Evolutionary conservation across 2,113 vertebrate species (phyloP), one percentile per base, ranked within the genome.

Genomic region (Cephalopholis sonnerati): DNA sequence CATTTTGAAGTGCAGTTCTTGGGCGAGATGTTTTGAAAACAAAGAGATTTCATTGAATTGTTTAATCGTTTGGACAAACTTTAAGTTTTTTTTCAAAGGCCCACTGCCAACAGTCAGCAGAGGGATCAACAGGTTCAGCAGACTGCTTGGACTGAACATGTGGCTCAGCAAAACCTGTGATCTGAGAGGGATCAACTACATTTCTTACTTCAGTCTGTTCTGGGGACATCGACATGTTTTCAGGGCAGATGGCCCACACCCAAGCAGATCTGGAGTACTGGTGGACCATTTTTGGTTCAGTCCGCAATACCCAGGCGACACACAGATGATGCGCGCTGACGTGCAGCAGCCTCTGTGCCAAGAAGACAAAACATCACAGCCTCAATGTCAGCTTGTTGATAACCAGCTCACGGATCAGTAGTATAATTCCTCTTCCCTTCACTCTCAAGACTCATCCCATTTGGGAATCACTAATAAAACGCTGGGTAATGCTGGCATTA

Each of bases 201-300:
- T 22, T 22, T 2, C 20, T 22, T 13, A 22, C 64, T 57, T 55
- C n/a, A 24, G 9, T 18, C 53, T 25, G 2, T 57, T 44, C 53
- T 70, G 11, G 12, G 48, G 27, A 22, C 10, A 10, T 4, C 27
- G 4, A 29, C 13, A 8, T 59, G 55, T 59, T 22, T 73, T 61
- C 25, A 32, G 57, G 41, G 25, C 44, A 59, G 39, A 58, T 22
- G 54, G n/a, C n/a, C 55, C 59, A 41, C 55, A 44, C 41, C 11
- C 20, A 16, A 58, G 36, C 57, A 24, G 22, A 51, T 36, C 44
- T 62, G 29, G 20, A 51, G 70, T 17, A 11, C 71, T 36, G 57
- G 36, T 50, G 18, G 18, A 57, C 32, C 50, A 53, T 41, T 55
- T 39, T 70, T 73, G 55, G 25, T 50, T 74, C n/a, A 71, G 68